phyloP scores from a whole-genome alignment of 2,797 vertebrate species.

The Lepus oiostolus region DNA sequence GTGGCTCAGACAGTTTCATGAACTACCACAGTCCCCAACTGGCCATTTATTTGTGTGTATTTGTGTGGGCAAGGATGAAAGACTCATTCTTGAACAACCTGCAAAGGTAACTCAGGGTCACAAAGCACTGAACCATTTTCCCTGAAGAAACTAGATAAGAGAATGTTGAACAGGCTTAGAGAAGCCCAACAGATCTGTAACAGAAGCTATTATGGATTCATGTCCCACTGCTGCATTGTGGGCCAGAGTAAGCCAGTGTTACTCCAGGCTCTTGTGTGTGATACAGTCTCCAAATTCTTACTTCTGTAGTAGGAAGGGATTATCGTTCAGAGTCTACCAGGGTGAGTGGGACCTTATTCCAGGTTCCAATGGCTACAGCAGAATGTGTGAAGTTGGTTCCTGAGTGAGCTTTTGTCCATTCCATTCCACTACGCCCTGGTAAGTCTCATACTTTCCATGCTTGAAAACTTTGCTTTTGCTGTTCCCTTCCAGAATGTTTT shows the following conservation, averaged over 20 bases:
- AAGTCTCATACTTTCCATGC: background rate
- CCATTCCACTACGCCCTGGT: too few relatives aligned
- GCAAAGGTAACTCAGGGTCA: background rate
- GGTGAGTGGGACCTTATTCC: background rate
- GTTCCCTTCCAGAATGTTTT: background rate
- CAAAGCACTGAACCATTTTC: background rate
- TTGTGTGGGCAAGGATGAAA: background rate
- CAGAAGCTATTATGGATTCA: background rate
- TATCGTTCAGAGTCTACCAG: background rate
- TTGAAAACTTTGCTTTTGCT: background rate
- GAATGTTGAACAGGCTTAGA: background rate
- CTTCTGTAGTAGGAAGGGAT: too few relatives aligned
- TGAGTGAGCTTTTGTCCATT: background rate
- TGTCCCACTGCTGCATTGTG: fast-evolving
- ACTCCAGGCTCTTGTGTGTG: background rate
- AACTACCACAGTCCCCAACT: fast-evolving
- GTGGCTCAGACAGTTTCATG: background rate
- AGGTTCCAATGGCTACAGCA: too few relatives aligned
- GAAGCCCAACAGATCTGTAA: background rate
- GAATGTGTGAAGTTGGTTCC: background rate
- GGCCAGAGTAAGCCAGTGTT: too few relatives aligned
- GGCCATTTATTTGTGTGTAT: background rate
- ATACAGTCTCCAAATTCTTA: background rate
- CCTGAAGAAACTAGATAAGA: background rate
- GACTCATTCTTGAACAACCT: background rate